Evolutionary conservation across 2,113 vertebrate species (phyloP).

Genomic region (Macrotus californicus): DNA sequence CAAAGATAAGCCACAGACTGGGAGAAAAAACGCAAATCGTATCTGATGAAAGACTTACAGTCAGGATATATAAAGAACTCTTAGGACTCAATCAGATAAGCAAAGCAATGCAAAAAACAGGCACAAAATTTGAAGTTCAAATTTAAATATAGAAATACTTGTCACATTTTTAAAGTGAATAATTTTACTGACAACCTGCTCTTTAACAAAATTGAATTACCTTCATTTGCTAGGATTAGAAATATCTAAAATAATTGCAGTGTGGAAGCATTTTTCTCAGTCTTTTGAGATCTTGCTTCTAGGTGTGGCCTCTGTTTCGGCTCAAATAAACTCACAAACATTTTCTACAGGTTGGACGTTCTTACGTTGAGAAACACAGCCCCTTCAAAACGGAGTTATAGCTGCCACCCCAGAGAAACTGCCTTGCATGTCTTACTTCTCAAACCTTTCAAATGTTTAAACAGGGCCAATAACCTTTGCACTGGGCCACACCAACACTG

Average conservation of each 20-base stretch:
- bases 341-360: background rate
- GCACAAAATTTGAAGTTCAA: background rate
- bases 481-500: background rate
- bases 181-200: slow-evolving; percentile 9
- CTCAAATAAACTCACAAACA: background rate
- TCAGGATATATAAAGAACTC: background rate
- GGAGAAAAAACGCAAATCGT: background rate
- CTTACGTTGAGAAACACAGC: background rate
- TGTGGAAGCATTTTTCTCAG: background rate
- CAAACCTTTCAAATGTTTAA: background rate
- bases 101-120: background rate
- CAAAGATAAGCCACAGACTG: background rate
- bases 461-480: background rate
- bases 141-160: background rate
- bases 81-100: background rate
- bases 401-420: background rate
- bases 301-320: background rate
- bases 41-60: background rate
- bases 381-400: background rate
- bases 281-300: background rate
- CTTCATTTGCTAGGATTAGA: background rate
- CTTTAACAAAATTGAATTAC: background rate
- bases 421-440: background rate
- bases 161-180: background rate
- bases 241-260: background rate